Percentiles rank a stretch among this genome's conserved stretches.
phyloP scores from a whole-genome alignment of 2,888 invertebrate genomes.

The Homarus gammarus region DNA sequence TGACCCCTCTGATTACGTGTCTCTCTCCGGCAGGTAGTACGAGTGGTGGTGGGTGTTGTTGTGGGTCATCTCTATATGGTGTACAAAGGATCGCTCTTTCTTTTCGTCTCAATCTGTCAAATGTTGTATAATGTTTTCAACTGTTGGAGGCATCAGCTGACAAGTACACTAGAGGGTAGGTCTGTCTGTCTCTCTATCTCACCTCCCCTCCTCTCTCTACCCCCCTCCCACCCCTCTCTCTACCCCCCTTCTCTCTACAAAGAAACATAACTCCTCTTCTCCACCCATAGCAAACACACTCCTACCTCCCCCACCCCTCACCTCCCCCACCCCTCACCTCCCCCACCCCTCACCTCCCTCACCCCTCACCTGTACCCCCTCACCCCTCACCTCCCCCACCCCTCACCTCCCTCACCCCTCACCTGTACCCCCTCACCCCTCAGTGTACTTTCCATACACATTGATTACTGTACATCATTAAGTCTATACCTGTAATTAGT shows the following conservation, averaged over 20 bases:
- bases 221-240: too few species aligned
- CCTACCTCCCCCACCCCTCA: too few species aligned
- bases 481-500: too few species aligned
- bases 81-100: slow-evolving; percentile 52
- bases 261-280: too few species aligned
- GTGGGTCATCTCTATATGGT: slow-evolving; percentile 44
- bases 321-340: not conserved
- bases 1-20: not conserved
- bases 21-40: not conserved
- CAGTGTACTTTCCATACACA: not conserved
- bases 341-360: slow-evolving; percentile 1
- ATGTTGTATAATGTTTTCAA: slow-evolving; percentile 43
- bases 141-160: slow-evolving; percentile 38
- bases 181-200: too few species aligned
- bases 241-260: too few species aligned
- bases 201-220: too few species aligned
- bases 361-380: not conserved
- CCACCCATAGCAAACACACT: too few species aligned
- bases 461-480: too few species aligned
- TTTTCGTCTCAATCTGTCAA: slow-evolving; percentile 53
- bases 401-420: not conserved
- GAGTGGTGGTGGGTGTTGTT: slow-evolving; percentile 19
- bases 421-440: not conserved
- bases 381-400: not conserved
- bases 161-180: slow-evolving; percentile 24